Conservation (phyloP, 2,888 invertebrate species). For the Tipula helvola region DNA sequence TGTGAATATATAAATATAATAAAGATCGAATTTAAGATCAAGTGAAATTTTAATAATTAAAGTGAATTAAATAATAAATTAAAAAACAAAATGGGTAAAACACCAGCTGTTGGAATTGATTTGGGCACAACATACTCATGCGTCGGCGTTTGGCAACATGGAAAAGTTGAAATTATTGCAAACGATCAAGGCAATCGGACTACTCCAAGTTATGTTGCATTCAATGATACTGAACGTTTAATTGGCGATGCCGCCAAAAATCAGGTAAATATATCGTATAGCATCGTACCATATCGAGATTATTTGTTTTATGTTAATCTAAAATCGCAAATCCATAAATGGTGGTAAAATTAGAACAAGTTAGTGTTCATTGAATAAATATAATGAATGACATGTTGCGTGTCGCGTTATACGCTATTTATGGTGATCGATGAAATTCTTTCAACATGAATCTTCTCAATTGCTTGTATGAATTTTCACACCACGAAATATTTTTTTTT, state of each 20-base stretch:
- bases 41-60: background rate
- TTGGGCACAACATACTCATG: slow-evolving; percentile 82
- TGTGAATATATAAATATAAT: background rate
- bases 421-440: background rate
- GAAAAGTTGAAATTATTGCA: slow-evolving; percentile 72
- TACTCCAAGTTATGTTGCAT: slow-evolving; percentile 78
- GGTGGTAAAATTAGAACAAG: background rate
- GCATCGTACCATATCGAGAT: background rate
- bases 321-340: background rate
- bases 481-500: background rate
- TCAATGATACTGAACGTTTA: slow-evolving; percentile 70
- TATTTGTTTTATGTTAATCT: background rate
- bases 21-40: background rate
- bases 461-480: background rate
- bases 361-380: background rate
- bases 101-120: slow-evolving; percentile 62
- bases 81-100: slow-evolving; percentile 28
- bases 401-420: background rate
- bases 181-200: slow-evolving; percentile 83
- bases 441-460: background rate
- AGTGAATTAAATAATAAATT: background rate
- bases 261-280: slow-evolving; percentile 41
- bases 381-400: background rate
- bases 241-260: slow-evolving; percentile 82
- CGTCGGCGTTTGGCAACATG: slow-evolving; percentile 74